Base-by-base conservation (phyloP, 1,140 invertebrate species). In the Aphidius gifuensis region DNA sequence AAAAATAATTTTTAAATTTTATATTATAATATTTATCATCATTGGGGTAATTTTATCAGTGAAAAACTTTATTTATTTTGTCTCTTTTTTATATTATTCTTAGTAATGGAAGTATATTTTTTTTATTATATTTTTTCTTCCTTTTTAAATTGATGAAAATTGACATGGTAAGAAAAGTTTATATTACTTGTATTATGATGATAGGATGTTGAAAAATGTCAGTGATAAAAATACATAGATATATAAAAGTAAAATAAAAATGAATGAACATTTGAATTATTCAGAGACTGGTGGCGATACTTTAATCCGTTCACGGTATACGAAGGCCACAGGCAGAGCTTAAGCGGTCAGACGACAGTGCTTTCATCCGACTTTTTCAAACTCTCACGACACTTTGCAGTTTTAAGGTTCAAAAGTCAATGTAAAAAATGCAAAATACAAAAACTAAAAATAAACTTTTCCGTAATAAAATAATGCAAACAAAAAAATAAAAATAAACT, bases 211-310 rank as follows among this genome's bases (percentile, higher is more conserved):
- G 23, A 32, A 32, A 32, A 32, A 32, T 32, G 23, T 32, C 4
- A 32, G 23, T 32, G 23, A 32, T 32, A 32, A 32, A 32, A 32
- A 32, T 32, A 32, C 23, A 32, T 32, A 32, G 23, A 32, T 32
- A 32, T 32, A 32, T 32, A 32, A 32, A 32, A 32, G 4, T 32
- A 32, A 32, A 32, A 32, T 32, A 32, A 32, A 32, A 32, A 32
- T 32, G 4, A 32, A 32, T 32, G 23, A 32, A 32, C 23, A 2
- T 66, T 66, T 81, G 78, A 79, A 81, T 81, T 71, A 81, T 81
- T 81, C 78, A 80, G 71, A 70, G 67, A 68, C 66, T 69, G 67
- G 67, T 71, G 69, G 69, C 73, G 76, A 81, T 79, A 77, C 77
- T 74, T 77, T 81, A 81, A 80, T 80, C 78, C 72, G 56, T 57